phyloP scores from a whole-genome alignment of 2,113 vertebrate species.

The Anas platyrhynchos region DNA sequence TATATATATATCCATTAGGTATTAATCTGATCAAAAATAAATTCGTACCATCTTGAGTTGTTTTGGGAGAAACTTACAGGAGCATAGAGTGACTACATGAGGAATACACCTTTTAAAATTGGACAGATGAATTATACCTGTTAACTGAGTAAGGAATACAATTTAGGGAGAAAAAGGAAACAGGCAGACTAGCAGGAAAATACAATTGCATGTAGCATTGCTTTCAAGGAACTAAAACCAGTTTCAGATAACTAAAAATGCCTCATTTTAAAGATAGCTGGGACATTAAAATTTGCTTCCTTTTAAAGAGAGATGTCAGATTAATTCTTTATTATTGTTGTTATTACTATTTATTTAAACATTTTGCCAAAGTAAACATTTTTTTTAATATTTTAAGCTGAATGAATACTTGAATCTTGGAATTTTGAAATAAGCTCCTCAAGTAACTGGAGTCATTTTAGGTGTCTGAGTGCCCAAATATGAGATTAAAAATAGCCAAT shows the following conservation, averaged over 20 bases:
- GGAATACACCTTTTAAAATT: not conserved
- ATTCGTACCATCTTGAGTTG: not conserved
- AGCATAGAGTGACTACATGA: not conserved
- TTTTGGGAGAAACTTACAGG: not conserved
- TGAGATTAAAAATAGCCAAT: not conserved
- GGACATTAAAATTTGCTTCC: no score
- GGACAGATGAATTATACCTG: fast-evolving
- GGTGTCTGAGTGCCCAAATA: not conserved
- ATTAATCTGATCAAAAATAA: not conserved
- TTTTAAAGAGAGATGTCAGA: not conserved
- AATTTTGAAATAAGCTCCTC: not conserved
- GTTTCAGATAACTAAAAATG: not conserved
- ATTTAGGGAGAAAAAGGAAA: not conserved
- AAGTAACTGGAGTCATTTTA: not conserved
- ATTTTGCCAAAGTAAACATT: not conserved
- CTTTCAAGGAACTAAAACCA: not conserved
- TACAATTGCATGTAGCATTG: not conserved
- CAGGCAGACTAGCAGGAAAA: not conserved
- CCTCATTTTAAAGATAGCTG: not conserved
- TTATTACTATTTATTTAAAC: no score
- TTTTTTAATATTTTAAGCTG: not conserved
- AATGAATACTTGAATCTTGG: not conserved
- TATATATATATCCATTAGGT: no score
- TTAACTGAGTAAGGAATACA: not conserved
- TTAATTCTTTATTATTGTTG: no score